A percentile compares a stretch with the other conserved stretches of the same genome.
phyloP scores from a whole-genome alignment of 2,113 vertebrate genomes.

The Speoplatyrhinus poulsoni region DNA sequence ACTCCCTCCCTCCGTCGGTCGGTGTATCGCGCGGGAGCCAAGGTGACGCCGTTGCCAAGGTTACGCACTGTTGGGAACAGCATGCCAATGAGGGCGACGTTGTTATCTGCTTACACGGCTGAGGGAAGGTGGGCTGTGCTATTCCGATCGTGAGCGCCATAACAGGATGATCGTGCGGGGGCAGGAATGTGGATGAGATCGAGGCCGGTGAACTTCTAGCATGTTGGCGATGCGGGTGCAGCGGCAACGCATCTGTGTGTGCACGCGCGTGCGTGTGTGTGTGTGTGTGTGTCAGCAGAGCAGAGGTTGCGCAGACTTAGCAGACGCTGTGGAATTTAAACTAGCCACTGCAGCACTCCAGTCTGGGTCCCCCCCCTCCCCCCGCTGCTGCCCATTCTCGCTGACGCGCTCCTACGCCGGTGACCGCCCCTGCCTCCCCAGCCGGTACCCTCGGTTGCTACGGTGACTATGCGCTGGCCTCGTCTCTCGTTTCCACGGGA shows the following conservation, averaged over 20 bases:
- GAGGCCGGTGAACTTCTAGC: no score
- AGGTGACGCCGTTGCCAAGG: conserved; percentile 56
- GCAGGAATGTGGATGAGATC: no score
- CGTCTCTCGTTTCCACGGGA: conserved; percentile 28
- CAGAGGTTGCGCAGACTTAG: conserved; percentile 53
- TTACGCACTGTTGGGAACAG: conserved; percentile 36
- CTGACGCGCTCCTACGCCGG: no score
- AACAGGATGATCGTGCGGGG: no score
- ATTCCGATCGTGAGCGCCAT: no score
- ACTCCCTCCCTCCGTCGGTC: conserved; percentile 6
- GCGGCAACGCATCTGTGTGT: background rate
- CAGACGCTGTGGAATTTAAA: conserved; percentile 67
- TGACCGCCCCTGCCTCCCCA: background rate
- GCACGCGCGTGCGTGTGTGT: no score
- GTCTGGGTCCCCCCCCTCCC: conserved; percentile 9
- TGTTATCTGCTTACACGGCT: conserved; percentile 28
- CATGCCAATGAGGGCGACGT: conserved; percentile 8
- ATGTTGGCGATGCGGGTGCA: no score
- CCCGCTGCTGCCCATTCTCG: background rate
- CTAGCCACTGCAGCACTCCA: conserved; percentile 65
- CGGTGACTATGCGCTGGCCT: conserved; percentile 19
- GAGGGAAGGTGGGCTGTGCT: conserved; percentile 5
- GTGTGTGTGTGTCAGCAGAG: conserved; percentile 14
- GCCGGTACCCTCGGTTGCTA: conserved; percentile 26
- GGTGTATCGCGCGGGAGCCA: conserved; percentile 29